phyloP scores from a whole-genome alignment of 2,797 vertebrate genomes.

The Florisuga fusca region DNA sequence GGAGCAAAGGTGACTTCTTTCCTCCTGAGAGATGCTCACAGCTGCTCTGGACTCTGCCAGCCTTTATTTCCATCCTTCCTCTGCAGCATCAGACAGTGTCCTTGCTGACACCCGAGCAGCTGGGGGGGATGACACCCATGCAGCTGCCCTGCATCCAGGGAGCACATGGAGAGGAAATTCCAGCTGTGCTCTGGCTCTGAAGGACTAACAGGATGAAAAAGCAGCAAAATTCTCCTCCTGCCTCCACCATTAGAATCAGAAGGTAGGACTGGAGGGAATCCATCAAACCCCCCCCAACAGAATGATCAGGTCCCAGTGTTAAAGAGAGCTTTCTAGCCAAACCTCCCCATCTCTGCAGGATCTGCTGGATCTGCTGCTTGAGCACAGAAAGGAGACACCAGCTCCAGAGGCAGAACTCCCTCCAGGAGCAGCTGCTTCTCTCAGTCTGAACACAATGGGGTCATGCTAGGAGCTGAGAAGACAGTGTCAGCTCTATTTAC shows the following conservation, averaged over 20 bases:
- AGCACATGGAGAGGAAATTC: neutral
- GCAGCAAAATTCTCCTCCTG: neutral
- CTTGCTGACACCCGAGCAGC: neutral
- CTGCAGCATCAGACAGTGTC: accelerated
- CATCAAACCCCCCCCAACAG: accelerated
- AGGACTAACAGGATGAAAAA: neutral
- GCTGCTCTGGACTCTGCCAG: neutral
- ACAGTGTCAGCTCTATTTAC: neutral
- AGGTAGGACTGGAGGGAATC: neutral
- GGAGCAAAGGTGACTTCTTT: neutral
- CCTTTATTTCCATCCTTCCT: neutral
- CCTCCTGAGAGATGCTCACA: neutral
- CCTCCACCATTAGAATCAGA: neutral
- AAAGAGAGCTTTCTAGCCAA: neutral
- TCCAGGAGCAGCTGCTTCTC: neutral
- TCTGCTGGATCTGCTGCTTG: neutral
- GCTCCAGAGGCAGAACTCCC: neutral
- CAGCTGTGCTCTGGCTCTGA: neutral
- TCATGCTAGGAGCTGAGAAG: neutral
- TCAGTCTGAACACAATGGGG: neutral
- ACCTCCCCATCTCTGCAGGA: neutral
- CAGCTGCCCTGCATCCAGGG: neutral
- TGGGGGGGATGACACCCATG: neutral
- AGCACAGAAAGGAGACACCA: neutral
- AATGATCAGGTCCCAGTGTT: neutral